A percentile compares a stretch with the other conserved stretches of the same genome.
Evolutionary conservation across 2,797 vertebrate species (phyloP).

Genomic region (Amphiprion clarkii): DNA sequence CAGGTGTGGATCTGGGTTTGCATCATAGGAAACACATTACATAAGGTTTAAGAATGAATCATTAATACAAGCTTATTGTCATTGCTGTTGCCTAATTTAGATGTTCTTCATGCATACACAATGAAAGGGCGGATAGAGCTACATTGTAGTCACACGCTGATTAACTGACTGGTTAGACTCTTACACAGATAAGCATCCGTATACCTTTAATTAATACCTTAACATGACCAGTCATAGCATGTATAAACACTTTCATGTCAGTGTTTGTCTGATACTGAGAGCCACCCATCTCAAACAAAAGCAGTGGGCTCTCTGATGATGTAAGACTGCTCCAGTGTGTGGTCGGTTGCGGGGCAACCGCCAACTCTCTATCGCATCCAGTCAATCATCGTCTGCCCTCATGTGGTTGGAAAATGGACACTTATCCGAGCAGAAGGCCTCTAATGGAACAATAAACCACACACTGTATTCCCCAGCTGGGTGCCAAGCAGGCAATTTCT

Average conservation of each 20-base stretch:
- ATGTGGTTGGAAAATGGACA: slow-evolving; percentile 76
- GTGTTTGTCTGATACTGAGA: slow-evolving; percentile 42
- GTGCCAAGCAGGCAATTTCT: slow-evolving; percentile 50
- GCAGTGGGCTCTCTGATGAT: slow-evolving; percentile 49
- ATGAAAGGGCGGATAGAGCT: background rate
- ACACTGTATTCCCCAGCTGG: slow-evolving; percentile 67
- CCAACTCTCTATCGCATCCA: slow-evolving; percentile 51
- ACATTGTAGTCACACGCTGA: background rate
- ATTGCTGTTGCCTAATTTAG: slow-evolving; percentile 33
- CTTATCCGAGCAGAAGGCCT: slow-evolving; percentile 74
- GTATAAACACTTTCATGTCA: slow-evolving; percentile 7
- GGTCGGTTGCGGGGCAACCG: slow-evolving; percentile 63
- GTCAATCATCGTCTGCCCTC: slow-evolving; percentile 66
- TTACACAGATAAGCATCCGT: background rate
- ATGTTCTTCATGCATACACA: slow-evolving; percentile 16
- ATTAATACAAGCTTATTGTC: slow-evolving; percentile 34
- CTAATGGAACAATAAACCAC: slow-evolving; percentile 82
- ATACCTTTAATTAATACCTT: background rate
- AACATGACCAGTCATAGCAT: background rate
- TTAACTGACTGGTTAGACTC: background rate
- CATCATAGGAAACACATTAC: slow-evolving; percentile 7
- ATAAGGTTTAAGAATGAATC: slow-evolving; percentile 42
- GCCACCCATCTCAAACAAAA: slow-evolving; percentile 49
- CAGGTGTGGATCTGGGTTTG: slow-evolving; percentile 15
- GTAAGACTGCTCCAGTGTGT: slow-evolving; percentile 58